Conservation (phyloP, 2,888 invertebrate species). For the Epinotia bilunana region DNA sequence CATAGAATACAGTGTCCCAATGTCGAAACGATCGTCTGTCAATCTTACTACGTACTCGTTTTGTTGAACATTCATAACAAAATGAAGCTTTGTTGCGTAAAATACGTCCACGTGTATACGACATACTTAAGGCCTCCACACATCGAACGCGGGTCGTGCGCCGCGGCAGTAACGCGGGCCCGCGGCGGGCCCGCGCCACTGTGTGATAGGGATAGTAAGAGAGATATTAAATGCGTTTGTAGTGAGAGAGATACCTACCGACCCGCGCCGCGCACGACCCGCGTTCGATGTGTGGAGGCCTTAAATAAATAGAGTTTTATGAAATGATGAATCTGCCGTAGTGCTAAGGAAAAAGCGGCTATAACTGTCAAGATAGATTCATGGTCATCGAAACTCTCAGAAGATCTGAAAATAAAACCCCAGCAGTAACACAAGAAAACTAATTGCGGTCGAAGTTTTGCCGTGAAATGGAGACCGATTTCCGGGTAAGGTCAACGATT, state of each 20-base stretch:
- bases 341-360: neutral
- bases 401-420: neutral
- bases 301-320: neutral
- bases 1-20: constrained; percentile 32
- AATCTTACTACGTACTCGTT: constrained; percentile 21
- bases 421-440: neutral
- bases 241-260: too few species aligned
- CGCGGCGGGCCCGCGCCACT: too few species aligned
- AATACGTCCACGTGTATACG: constrained; percentile 7
- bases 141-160: too few species aligned
- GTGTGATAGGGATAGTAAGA: too few species aligned
- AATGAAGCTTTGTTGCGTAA: constrained; percentile 38
- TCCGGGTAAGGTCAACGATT: constrained; percentile 16
- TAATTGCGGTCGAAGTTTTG: constrained; percentile 2
- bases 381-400: too few species aligned
- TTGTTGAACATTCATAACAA: constrained; percentile 27
- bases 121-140: too few species aligned
- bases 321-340: neutral
- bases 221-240: too few species aligned
- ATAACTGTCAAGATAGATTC: too few species aligned
- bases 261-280: too few species aligned
- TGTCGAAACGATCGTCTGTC: constrained; percentile 19
- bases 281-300: too few species aligned
- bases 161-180: too few species aligned
- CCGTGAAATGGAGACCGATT: constrained; percentile 14